Evolutionary conservation across 2,888 invertebrate species (phyloP).

Genomic region (Metacarcinus magister): DNA sequence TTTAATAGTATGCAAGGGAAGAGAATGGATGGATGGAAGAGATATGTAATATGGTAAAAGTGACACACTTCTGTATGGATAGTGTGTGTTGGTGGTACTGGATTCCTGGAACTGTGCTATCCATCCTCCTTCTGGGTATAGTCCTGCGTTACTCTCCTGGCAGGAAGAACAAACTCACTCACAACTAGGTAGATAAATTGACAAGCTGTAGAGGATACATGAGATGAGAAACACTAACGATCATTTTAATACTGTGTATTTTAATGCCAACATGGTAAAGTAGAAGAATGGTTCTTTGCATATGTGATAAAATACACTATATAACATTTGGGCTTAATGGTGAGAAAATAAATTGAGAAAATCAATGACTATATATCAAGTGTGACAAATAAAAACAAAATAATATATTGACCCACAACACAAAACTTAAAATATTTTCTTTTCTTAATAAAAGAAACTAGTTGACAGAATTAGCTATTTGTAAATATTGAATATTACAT

Average conservation of each 20-base stretch:
- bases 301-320: conserved; percentile 78
- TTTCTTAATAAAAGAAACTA: conserved; percentile 66
- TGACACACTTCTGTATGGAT: neutral
- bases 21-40: neutral
- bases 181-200: neutral
- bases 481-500: conserved; percentile 69
- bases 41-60: neutral
- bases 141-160: neutral
- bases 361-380: conserved; percentile 64
- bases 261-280: conserved; percentile 80
- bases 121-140: neutral
- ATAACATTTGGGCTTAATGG: conserved; percentile 72
- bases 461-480: conserved; percentile 62
- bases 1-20: neutral
- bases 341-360: conserved; percentile 71
- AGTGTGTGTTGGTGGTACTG: neutral
- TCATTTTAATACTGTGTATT: conserved; percentile 75
- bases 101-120: neutral
- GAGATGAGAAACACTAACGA: conserved; percentile 44
- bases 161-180: neutral
- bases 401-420: conserved; percentile 67
- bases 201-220: neutral
- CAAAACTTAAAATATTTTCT: conserved; percentile 58
- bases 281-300: conserved; percentile 78
- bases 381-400: conserved; percentile 52